Evolutionary conservation across 1,140 invertebrate species (phyloP).

Genomic region (Chionoecetes opilio): DNA sequence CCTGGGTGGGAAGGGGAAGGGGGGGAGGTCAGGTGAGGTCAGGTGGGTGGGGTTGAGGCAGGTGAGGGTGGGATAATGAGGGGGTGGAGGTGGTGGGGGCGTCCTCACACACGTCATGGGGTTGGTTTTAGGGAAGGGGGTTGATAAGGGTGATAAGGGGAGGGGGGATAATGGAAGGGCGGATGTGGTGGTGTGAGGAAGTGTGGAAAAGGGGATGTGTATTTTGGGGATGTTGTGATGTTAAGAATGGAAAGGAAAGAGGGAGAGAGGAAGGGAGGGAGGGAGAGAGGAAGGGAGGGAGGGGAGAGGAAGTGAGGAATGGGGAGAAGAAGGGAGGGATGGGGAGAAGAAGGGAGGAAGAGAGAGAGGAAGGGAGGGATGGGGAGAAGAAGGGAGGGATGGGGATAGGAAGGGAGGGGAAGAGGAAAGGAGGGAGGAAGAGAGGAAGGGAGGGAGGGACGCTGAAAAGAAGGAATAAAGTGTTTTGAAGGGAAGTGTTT

Average conservation of each 20-base stretch:
- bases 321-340: too few relatives aligned
- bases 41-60: not conserved
- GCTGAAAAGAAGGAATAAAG: too few relatives aligned
- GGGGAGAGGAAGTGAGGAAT: too few relatives aligned
- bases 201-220: not conserved
- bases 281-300: not conserved
- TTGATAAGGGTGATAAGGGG: too few relatives aligned
- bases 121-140: not conserved
- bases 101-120: not conserved
- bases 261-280: not conserved
- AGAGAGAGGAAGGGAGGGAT: not conserved
- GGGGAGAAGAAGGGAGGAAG: too few relatives aligned
- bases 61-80: constrained; percentile 33
- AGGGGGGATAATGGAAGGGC: too few relatives aligned
- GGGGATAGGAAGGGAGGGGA: not conserved
- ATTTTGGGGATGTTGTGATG: not conserved
- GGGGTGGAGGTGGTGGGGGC: not conserved
- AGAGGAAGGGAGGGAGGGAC: too few relatives aligned
- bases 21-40: not conserved
- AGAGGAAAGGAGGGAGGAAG: too few relatives aligned
- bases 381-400: not conserved
- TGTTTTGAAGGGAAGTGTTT: too few relatives aligned
- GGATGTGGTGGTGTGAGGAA: not conserved
- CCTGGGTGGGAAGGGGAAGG: not conserved
- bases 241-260: not conserved